Percentiles rank a stretch among this genome's conserved stretches.
phyloP scores from a whole-genome alignment of 2,113 vertebrate genomes.

The Clarias magur region DNA sequence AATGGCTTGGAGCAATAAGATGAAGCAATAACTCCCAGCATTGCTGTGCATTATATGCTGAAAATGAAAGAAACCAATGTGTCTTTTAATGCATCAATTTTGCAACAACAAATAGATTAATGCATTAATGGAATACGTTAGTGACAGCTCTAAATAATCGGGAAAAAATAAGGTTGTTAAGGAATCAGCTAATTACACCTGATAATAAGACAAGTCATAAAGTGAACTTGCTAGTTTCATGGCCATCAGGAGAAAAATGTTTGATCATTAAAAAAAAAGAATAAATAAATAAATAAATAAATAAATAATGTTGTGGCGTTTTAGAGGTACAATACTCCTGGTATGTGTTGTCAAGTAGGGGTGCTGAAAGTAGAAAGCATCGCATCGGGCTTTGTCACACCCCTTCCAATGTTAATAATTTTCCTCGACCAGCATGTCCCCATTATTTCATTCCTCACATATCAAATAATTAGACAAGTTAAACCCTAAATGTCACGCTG shows the following conservation, averaged over 20 bases:
- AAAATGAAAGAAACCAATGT: too few relatives aligned
- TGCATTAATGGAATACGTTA: too few relatives aligned
- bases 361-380: not conserved
- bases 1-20: too few relatives aligned
- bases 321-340: too few relatives aligned
- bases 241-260: not conserved
- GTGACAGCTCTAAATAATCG: not conserved
- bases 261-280: not conserved
- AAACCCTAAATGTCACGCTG: conserved; percentile 6
- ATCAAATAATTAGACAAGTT: not conserved
- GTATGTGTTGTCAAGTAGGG: not conserved
- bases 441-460: not conserved
- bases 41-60: too few relatives aligned
- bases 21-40: too few relatives aligned
- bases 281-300: not conserved
- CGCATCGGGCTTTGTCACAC: not conserved
- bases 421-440: not conserved
- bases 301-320: not conserved
- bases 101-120: too few relatives aligned
- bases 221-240: not conserved
- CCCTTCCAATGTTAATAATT: not conserved
- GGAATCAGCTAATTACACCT: not conserved
- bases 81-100: too few relatives aligned
- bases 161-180: not conserved
- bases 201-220: not conserved